These are phyloP conservation scores for Pangasius macronema DNA, from an alignment of 2,797 vertebrate genomes.

Conservation along the genomic window DNA sequence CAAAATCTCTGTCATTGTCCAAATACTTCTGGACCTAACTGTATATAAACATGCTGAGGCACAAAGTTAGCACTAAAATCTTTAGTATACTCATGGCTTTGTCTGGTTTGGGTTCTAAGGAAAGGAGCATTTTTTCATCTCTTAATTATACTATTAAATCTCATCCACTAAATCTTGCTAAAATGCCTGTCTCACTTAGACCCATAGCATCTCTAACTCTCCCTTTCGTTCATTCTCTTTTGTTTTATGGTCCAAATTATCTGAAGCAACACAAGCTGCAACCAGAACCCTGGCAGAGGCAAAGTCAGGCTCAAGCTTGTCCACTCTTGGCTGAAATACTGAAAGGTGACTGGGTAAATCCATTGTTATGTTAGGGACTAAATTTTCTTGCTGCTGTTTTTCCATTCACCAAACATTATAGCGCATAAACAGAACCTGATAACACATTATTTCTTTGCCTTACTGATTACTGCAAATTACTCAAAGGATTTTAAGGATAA, in stretches of 20 bases:
- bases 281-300: constrained; percentile 58
- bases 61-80: background rate
- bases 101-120: background rate
- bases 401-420: background rate
- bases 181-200: constrained; percentile 35
- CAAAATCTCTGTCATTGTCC: too few relatives aligned
- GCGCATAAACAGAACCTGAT: background rate
- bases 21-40: too few relatives aligned
- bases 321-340: constrained; percentile 25
- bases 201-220: constrained; percentile 6
- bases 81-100: background rate
- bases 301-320: constrained; percentile 13
- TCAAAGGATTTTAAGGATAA: background rate
- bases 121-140: constrained; percentile 42
- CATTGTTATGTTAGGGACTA: background rate
- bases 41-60: background rate
- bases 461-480: constrained; percentile 22
- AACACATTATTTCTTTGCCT: background rate
- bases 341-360: constrained; percentile 5
- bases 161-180: constrained; percentile 57
- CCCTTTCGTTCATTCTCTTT: constrained; percentile 39
- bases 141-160: constrained; percentile 63
- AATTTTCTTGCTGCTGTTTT: background rate
- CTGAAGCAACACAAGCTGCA: constrained; percentile 60
- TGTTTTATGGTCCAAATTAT: constrained; percentile 61